Evolutionary conservation across 2,113 vertebrate species (phyloP), one percentile per base, ranked within the genome.

Genomic region (Pavo muticus): DNA sequence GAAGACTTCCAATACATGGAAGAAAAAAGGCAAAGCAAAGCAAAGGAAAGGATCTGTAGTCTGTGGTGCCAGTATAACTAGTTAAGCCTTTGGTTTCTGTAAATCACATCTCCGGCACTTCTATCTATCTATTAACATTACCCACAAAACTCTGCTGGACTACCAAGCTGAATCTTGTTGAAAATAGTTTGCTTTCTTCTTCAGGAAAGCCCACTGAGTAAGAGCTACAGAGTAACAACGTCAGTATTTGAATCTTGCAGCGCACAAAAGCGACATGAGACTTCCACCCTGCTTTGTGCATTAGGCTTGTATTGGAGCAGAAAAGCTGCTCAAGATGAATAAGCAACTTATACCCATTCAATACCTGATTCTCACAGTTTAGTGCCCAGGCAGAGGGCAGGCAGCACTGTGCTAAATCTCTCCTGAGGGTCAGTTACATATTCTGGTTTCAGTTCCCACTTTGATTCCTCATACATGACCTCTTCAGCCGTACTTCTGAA

Each of bases 91-190:
- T 70, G 39, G 30, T 90, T 95, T 81, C 83, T 78, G 42, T 74
- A 71, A 82, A 72, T 60, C 90, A 68, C 52, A 74, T 81, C 60
- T 67, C 47, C 70, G 74, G n/a, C 45, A 65, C 78, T 45, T 24
- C 52, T 94, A 71, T 30, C 60, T 93, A 47, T 30, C 64, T 93
- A 50, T 82, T 44, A 84, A 91, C 90, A 81, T 35, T 73, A 79
- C 59, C 35, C 64, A 70, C 21, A 83, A 83, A 93, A 57, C 47
- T 59, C 65, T 78, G 30, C 10, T 81, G 32, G 45, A 63, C 52
- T 87, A 60, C 73, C 76, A 80, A 52, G 61, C 42, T 32, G 37
- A 61, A 70, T 73, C 37, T 85, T 93, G 48, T 61, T 67, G 37
- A 79, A 84, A 61, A 50, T 29, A 69, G 30, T 52, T 44, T 54